Evolutionary conservation across 2,888 invertebrate genomes (phyloP).

Genomic region (Drosophila paranaensis): DNA sequence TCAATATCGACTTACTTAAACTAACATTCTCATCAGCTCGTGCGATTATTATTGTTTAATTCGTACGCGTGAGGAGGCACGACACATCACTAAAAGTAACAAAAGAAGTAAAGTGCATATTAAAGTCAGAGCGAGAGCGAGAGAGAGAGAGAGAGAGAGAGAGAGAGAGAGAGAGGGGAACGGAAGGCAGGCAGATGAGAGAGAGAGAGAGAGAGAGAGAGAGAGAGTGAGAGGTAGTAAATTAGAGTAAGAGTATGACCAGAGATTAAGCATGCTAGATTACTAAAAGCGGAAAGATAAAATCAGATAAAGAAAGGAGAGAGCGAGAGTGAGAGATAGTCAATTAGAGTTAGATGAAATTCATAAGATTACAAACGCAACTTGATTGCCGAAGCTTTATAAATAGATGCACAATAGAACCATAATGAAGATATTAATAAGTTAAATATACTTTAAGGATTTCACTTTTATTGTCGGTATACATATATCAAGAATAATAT

Average conservation of each 20-base stretch:
- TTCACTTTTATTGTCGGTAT: background rate
- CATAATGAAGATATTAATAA: no score
- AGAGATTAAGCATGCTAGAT: background rate
- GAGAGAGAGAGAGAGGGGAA: background rate
- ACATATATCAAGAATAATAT: background rate
- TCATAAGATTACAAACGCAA: background rate
- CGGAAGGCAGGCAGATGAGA: background rate
- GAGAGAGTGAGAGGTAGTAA: background rate
- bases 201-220: background rate
- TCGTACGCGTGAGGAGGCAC: background rate
- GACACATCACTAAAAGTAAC: background rate
- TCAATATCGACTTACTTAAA: background rate
- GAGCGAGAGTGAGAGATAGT: background rate
- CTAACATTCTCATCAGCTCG: background rate
- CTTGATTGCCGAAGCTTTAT: background rate
- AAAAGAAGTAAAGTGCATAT: background rate
- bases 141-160: background rate
- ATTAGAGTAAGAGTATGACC: background rate
- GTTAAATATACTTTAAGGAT: background rate
- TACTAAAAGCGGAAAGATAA: background rate
- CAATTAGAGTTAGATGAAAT: background rate
- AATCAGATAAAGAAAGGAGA: background rate
- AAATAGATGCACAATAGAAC: no score
- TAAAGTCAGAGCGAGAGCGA: background rate
- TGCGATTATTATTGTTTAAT: background rate